These are phyloP conservation scores for Solea senegalensis DNA, from an alignment of 2,113 vertebrate genomes.

Conservation along the genomic window DNA sequence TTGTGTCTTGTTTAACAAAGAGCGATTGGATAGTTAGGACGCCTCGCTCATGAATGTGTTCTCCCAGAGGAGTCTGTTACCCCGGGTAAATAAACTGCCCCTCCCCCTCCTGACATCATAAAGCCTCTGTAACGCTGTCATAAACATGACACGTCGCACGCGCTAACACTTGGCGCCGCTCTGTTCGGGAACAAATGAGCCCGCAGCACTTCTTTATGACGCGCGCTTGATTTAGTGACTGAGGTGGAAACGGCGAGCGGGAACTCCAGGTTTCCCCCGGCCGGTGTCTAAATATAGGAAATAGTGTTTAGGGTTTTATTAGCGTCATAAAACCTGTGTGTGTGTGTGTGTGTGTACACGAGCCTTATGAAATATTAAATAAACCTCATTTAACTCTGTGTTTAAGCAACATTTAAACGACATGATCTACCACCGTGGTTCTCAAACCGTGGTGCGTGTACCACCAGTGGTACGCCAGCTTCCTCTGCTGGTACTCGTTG, in stretches of 20 bases:
- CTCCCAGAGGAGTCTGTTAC: conserved; percentile 71
- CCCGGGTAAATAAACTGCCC: conserved; percentile 58
- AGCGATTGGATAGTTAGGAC: conserved; percentile 76
- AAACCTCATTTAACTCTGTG: neutral
- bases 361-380: neutral
- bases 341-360: neutral
- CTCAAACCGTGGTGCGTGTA: too few relatives aligned
- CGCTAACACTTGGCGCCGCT: conserved; percentile 44
- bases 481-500: too few relatives aligned
- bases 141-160: conserved; percentile 60
- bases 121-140: conserved; percentile 61
- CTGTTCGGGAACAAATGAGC: conserved; percentile 58
- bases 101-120: conserved; percentile 60
- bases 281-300: neutral
- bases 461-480: too few relatives aligned
- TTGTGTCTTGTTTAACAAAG: conserved; percentile 82
- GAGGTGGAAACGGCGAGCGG: neutral
- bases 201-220: conserved; percentile 32
- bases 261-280: neutral
- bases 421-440: too few relatives aligned
- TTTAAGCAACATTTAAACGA: too few relatives aligned
- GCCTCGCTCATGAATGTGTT: conserved; percentile 68
- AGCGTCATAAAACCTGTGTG: neutral
- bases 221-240: conserved; percentile 43
- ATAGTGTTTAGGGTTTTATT: neutral